A percentile compares a stretch with the other conserved stretches of the same genome.
phyloP scores from a whole-genome alignment of 2,113 vertebrate species.

The Nothobranchius furzeri region DNA sequence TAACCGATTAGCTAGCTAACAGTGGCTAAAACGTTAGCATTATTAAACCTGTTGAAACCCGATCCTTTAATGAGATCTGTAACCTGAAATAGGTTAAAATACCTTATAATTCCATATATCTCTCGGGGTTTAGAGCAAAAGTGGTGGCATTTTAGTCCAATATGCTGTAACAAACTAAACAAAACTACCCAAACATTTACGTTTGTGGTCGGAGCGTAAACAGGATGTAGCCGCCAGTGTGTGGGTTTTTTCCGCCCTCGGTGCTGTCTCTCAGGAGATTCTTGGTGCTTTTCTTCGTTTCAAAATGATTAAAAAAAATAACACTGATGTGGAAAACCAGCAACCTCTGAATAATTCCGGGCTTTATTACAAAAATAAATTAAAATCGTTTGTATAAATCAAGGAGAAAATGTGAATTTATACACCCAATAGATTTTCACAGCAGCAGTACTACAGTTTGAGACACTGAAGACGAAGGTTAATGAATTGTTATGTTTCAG shows the following conservation, averaged over 20 bases:
- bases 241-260: constrained; percentile 5
- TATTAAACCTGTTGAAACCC: constrained; percentile 58
- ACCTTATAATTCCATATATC: constrained; percentile 28
- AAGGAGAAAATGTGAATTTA: too few relatives aligned
- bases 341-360: too few relatives aligned
- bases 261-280: constrained; percentile 37
- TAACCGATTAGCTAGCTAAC: constrained; percentile 30
- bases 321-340: too few relatives aligned
- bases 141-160: constrained; percentile 17
- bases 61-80: background rate
- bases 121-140: constrained; percentile 8
- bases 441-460: too few relatives aligned
- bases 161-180: background rate
- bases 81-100: background rate
- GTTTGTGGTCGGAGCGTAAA: constrained; percentile 8
- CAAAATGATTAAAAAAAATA: too few relatives aligned
- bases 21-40: constrained; percentile 51
- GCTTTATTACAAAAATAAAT: too few relatives aligned
- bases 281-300: background rate
- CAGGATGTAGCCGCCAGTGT: constrained; percentile 27
- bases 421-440: too few relatives aligned
- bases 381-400: too few relatives aligned
- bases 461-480: too few relatives aligned
- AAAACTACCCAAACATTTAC: background rate
- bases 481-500: too few relatives aligned